These are phyloP conservation scores for Laterallus jamaicensis DNA, from an alignment of 2,113 vertebrate species.

Conservation along the genomic window DNA sequence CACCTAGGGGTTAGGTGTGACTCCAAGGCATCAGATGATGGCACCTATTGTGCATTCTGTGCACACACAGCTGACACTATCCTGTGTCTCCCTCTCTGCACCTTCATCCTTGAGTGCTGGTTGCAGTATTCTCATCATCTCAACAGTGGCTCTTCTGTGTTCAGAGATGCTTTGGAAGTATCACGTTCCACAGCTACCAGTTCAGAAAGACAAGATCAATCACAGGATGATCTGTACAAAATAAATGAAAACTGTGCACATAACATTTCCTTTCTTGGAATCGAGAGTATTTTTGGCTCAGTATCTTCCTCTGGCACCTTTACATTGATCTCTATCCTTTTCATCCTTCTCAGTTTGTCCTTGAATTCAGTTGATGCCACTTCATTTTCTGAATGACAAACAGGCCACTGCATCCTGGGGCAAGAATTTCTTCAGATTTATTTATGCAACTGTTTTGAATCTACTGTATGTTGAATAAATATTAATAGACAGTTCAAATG, in stretches of 20 bases:
- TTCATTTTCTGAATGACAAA: constrained; percentile 33
- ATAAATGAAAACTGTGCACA: background rate
- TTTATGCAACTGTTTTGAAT: background rate
- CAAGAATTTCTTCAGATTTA: background rate
- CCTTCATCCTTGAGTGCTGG: background rate
- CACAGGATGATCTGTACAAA: background rate
- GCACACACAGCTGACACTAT: background rate
- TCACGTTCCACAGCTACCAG: background rate
- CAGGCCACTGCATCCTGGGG: background rate
- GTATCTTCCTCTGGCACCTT: constrained; percentile 35
- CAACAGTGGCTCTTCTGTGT: background rate
- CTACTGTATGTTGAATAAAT: background rate
- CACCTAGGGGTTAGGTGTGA: background rate
- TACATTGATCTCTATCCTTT: constrained; percentile 40
- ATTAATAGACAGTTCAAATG: background rate
- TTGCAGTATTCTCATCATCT: background rate
- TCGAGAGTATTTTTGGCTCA: background rate
- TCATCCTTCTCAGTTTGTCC: constrained; percentile 23
- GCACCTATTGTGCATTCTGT: background rate
- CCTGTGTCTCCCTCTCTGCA: background rate
- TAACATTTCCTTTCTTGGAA: background rate
- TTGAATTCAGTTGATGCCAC: constrained; percentile 21
- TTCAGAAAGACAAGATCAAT: background rate
- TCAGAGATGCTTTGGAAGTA: background rate
- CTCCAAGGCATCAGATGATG: background rate